Conservation (phyloP, 2,888 invertebrate species). For the Galeopsomyia nigrocyanea region DNA sequence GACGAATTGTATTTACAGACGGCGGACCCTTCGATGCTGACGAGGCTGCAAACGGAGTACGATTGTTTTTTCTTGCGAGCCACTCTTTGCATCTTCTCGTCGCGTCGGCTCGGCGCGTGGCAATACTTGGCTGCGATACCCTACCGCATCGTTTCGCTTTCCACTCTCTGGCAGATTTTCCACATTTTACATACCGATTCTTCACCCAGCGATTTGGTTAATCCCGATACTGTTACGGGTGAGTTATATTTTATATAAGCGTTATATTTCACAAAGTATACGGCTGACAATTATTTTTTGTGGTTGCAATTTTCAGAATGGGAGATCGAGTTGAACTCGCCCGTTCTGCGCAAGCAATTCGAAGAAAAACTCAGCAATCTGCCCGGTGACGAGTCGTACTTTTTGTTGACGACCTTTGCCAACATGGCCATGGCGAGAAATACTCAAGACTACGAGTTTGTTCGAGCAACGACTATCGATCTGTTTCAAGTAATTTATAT, state of each 20-base stretch:
- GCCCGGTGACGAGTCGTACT: constrained; percentile 82
- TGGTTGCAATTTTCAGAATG: constrained; percentile 64
- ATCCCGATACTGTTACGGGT: constrained; percentile 45
- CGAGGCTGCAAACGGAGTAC: constrained; percentile 78
- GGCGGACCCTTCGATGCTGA: constrained; percentile 70
- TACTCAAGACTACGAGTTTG: constrained; percentile 75
- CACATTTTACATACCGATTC: constrained; percentile 75
- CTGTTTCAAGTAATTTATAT: constrained; percentile 75
- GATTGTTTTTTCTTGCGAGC: constrained; percentile 81
- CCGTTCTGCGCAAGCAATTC: constrained; percentile 72
- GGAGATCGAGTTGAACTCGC: constrained; percentile 68
- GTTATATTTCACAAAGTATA: too few species aligned
- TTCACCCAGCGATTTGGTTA: constrained; percentile 60
- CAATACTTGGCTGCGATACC: constrained; percentile 86
- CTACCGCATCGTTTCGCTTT: constrained; percentile 73
- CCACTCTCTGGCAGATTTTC: constrained; percentile 77
- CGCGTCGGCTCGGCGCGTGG: constrained; percentile 82
- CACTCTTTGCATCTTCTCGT: constrained; percentile 78
- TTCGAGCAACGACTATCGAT: constrained; percentile 77
- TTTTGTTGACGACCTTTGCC: constrained; percentile 82
- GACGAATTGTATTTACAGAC: constrained; percentile 51
- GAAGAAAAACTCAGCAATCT: constrained; percentile 76
- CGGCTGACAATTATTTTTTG: not conserved
- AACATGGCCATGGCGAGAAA: constrained; percentile 82
- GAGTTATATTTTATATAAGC: not conserved